A percentile compares a stretch with the other conserved stretches of the same genome.
Conservation (phyloP, 2,113 vertebrate genomes). For the Stictonetta naevosa region DNA sequence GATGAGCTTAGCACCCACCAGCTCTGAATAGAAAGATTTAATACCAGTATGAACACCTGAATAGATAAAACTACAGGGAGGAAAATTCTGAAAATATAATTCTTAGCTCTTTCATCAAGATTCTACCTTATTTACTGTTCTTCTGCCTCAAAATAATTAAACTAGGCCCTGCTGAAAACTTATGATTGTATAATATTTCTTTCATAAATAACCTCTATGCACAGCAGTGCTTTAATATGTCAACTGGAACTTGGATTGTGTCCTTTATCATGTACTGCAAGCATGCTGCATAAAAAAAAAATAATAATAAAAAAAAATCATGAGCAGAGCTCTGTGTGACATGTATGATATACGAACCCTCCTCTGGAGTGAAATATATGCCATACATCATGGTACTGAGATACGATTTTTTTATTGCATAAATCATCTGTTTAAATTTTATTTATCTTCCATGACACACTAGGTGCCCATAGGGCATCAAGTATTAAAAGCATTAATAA, state of each 20-base stretch:
- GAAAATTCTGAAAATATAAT: conserved; percentile 15
- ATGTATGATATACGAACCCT: conserved; percentile 6
- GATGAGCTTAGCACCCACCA: neutral
- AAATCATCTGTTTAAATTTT: conserved; percentile 24
- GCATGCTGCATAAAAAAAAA: neutral
- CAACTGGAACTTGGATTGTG: neutral
- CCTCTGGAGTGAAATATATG: neutral
- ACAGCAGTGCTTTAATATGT: conserved; percentile 15
- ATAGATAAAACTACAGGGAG: neutral
- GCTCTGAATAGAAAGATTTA: conserved; percentile 44
- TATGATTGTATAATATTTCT: conserved; percentile 25
- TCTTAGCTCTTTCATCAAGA: neutral
- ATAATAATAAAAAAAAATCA: conserved; percentile 14
- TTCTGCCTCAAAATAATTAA: neutral
- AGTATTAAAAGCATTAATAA: neutral
- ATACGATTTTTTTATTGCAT: neutral
- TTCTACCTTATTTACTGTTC: conserved; percentile 28
- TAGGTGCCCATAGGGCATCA: neutral
- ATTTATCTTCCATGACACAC: neutral
- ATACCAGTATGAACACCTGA: neutral
- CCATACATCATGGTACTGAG: neutral
- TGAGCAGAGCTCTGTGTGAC: neutral
- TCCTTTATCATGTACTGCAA: neutral
- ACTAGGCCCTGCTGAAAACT: neutral
- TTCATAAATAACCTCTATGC: conserved; percentile 23